Conservation (phyloP, 2,888 invertebrate genomes). For the Nephrotoma guestfalica region DNA sequence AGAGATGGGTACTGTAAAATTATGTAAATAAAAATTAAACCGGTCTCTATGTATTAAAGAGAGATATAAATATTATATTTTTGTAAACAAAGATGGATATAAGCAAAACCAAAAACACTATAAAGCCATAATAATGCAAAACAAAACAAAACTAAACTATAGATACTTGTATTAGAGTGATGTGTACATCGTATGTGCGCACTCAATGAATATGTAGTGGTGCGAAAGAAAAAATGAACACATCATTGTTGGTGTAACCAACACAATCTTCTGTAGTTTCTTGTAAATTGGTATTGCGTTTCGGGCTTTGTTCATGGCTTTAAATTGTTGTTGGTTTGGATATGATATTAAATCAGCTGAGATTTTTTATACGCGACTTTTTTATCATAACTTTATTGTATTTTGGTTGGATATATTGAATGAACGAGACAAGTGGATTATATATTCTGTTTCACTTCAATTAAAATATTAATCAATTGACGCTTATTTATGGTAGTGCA, state of each 20-base stretch:
- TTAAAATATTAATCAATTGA: neutral
- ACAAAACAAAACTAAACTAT: too few species aligned
- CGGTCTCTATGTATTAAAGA: neutral
- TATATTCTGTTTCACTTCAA: neutral
- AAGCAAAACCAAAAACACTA: too few species aligned
- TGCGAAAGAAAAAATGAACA: too few species aligned
- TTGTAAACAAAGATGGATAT: neutral
- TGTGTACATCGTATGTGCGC: too few species aligned
- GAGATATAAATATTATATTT: neutral
- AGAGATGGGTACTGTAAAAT: neutral
- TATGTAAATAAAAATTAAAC: neutral
- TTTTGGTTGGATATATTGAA: neutral
- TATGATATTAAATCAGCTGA: neutral
- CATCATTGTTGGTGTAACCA: too few species aligned
- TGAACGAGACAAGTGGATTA: neutral
- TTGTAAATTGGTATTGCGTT: too few species aligned
- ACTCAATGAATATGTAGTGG: too few species aligned
- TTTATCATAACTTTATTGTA: neutral
- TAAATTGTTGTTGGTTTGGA: too few species aligned
- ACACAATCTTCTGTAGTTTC: too few species aligned
- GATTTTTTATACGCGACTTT: neutral
- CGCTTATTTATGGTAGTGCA: neutral
- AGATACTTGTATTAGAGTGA: too few species aligned
- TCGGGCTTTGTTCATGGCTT: too few species aligned
- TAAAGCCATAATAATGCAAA: too few species aligned